Conservation (phyloP, 2,113 vertebrate genomes). For the Megaceryle torquata region DNA sequence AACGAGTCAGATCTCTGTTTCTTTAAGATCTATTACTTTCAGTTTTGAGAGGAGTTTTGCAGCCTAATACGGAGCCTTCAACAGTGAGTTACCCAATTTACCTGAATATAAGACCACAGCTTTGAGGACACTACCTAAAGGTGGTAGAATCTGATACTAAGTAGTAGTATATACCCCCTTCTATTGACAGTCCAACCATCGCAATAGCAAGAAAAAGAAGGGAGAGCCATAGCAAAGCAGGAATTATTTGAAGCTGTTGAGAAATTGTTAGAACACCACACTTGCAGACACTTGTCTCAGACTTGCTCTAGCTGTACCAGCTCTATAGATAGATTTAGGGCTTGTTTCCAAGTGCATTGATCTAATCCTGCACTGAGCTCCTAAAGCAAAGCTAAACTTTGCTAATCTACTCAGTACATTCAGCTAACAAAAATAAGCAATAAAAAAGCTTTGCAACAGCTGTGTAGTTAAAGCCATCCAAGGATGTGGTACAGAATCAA, state of each 20-base stretch:
- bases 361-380: background rate
- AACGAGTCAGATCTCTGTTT: background rate
- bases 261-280: background rate
- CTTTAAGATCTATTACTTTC: background rate
- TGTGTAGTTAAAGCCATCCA: background rate
- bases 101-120: background rate
- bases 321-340: background rate
- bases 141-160: background rate
- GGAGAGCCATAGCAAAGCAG: background rate
- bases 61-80: background rate
- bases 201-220: background rate
- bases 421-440: background rate
- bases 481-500: background rate
- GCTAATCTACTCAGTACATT: background rate
- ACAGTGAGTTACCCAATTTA: background rate
- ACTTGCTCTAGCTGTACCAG: background rate
- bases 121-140: background rate
- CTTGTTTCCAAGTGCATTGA: background rate
- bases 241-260: background rate
- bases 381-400: background rate
- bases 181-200: background rate
- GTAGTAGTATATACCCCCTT: background rate
- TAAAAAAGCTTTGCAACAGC: background rate
- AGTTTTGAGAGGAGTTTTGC: background rate
- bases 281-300: background rate